A percentile compares a stretch with the other conserved stretches of the same genome.
phyloP scores from a whole-genome alignment of 2,888 invertebrate genomes.

The Macrophya annulata region DNA sequence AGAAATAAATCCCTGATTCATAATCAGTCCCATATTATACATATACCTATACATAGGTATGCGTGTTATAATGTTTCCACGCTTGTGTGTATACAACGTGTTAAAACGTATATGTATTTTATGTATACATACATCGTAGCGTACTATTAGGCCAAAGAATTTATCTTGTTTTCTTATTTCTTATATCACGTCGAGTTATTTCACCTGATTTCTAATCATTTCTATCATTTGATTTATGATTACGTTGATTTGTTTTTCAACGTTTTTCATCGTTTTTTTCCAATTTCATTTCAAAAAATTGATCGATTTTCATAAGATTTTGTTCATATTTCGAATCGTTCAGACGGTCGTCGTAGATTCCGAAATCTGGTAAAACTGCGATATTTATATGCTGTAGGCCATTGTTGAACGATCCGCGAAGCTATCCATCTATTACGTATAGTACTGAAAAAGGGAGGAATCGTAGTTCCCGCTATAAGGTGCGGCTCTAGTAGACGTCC shows the following conservation, averaged over 20 bases:
- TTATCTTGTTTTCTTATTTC: too few relatives aligned
- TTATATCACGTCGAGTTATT: background rate
- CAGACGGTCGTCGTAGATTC: background rate
- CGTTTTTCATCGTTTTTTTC: too few relatives aligned
- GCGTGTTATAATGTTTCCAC: background rate
- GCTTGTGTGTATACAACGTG: background rate
- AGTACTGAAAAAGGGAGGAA: background rate
- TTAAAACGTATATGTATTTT: background rate
- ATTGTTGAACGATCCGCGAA: background rate
- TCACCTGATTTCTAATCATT: background rate
- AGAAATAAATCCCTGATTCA: conserved; percentile 77
- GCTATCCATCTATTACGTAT: background rate
- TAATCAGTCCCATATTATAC: conserved; percentile 63
- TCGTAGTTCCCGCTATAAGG: conserved; percentile 14
- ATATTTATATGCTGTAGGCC: background rate
- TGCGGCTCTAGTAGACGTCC: background rate
- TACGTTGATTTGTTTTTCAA: background rate
- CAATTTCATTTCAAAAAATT: background rate
- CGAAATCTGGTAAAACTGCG: background rate
- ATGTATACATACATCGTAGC: too few relatives aligned
- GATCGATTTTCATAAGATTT: background rate
- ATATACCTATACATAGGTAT: background rate
- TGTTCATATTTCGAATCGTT: background rate
- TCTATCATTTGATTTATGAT: background rate
- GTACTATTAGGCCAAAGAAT: background rate